Evolutionary conservation across 2,888 invertebrate genomes (phyloP), one percentile per base, ranked within the genome.

Genomic region (Tinea pellionella): DNA sequence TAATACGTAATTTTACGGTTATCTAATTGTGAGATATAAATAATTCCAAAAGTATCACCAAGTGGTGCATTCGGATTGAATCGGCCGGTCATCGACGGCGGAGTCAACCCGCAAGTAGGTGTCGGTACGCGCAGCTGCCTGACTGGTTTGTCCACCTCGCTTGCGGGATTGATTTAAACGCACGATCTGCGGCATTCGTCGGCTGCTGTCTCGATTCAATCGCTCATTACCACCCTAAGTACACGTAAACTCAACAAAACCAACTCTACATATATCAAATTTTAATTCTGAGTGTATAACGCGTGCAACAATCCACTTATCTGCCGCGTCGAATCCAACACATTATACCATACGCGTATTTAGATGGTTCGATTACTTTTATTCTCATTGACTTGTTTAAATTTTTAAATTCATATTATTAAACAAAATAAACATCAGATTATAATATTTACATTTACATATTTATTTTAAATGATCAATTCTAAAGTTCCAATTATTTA

Each of bases 131-230:
- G 74, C 84, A 84, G 87, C 85, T 86, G 87, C 84, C 78, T 69
- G 80, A 87, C 87, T 85, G 87, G 87, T 87, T 87, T 85, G 81
- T 80, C 87, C 85, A 85, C 87, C 87, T 61, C 19, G 57, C 57
- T 41, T 70, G 70, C 73, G 74, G 77, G 86, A 86, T 85, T 86
- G 85, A 87, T 86, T 83, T 80, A 84, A 81, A 79, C 77, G 75
- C 77, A 77, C 78, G 78, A 80, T 79, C 75, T 70, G 72, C 73
- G 70, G 67, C 67, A 70, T 71, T 74, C 74, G 72, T 70, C 71
- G 71, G 71, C 71, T 72, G n/a, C 57, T 55, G 15, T 15, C 57
- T 57, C 32, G 32, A 42, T 51, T 24, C 41, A 51, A 60, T 42
- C 30, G 24, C 51, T 60, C 60, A 60, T 60, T 51, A 60, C 60